phyloP scores from a whole-genome alignment of 92 coral and sea anemone species.

The Muricea muricata region DNA sequence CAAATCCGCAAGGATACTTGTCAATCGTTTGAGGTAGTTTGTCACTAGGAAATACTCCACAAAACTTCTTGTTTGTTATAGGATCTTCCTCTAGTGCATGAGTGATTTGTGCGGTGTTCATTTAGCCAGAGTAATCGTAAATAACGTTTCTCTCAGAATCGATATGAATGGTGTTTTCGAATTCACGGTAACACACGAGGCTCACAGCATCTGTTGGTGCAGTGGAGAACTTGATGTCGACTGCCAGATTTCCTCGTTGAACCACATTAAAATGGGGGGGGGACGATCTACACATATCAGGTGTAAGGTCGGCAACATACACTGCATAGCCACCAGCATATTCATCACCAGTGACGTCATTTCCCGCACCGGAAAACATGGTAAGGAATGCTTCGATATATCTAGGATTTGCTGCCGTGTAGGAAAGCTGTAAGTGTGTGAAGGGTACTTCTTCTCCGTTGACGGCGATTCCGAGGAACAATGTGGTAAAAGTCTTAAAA shows the following conservation, averaged over 20 bases:
- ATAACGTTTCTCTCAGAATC: not conserved
- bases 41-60: constrained; percentile 39
- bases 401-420: not conserved
- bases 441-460: not conserved
- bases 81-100: not conserved
- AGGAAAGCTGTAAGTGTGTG: not conserved
- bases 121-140: constrained; percentile 23
- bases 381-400: not conserved
- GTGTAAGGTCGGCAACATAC: not conserved
- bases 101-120: constrained; percentile 7
- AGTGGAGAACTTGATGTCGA: not conserved
- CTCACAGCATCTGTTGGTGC: constrained; percentile 32
- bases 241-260: constrained; percentile 38
- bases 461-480: not conserved
- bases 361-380: not conserved
- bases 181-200: constrained; percentile 34
- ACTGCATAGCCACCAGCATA: not conserved
- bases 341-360: not conserved
- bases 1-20: constrained; percentile 39
- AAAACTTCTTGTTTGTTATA: not conserved
- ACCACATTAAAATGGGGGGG: constrained; percentile 12
- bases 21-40: constrained; percentile 21
- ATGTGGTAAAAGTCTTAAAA: not conserved
- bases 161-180: constrained; percentile 1
- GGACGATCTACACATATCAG: constrained; percentile 31